Percentiles rank a stretch among this genome's conserved stretches.
Evolutionary conservation across 2,113 vertebrate genomes (phyloP).

Genomic region (Sapajus apella): DNA sequence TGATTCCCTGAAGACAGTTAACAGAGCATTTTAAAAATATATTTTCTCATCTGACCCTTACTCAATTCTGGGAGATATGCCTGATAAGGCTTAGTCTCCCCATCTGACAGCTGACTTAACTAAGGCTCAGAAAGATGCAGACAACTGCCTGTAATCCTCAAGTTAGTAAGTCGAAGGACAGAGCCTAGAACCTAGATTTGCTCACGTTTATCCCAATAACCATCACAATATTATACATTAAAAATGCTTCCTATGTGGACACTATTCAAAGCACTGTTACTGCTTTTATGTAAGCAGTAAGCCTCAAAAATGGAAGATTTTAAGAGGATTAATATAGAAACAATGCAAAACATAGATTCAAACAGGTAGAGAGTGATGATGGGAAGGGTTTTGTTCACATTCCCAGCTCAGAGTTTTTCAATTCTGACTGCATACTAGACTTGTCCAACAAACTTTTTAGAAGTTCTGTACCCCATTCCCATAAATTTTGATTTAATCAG

Average conservation of each 20-base stretch:
- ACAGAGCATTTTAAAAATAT: not conserved
- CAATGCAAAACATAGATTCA: not conserved
- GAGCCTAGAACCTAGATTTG: not conserved
- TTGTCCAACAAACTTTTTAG: not conserved
- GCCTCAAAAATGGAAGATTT: not conserved
- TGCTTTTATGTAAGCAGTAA: not conserved
- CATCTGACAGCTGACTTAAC: not conserved
- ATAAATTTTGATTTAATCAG: not conserved
- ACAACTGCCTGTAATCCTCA: not conserved
- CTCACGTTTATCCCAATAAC: not conserved
- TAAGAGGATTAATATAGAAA: slow-evolving; percentile 14
- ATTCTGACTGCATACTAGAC: not conserved
- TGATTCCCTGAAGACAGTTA: not conserved
- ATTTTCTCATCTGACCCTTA: not conserved
- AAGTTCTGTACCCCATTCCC: not conserved
- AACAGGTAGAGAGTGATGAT: not conserved
- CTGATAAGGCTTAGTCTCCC: not conserved
- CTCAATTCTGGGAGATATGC: not conserved
- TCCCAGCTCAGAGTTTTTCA: slow-evolving; percentile 33
- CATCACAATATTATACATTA: not conserved
- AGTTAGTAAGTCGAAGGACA: not conserved
- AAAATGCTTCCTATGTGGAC: not conserved
- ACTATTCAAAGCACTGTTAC: not conserved
- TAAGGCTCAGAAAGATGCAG: not conserved
- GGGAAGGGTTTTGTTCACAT: not conserved